Base-by-base conservation (phyloP, 1,140 invertebrate species). In the Mycetomoellerius zeteki region DNA sequence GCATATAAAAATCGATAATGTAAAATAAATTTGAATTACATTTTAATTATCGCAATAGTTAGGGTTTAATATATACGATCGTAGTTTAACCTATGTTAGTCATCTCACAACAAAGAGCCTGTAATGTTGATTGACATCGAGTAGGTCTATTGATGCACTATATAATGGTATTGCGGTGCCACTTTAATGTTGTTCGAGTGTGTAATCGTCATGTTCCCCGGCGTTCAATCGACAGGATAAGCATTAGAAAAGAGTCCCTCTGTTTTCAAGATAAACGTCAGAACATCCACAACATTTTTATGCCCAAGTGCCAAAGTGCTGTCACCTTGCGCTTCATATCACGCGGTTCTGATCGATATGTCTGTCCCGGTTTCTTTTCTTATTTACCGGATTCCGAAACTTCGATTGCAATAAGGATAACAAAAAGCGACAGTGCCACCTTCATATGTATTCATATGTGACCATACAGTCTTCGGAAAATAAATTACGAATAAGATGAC, bases 51-150 rank as follows among this genome's bases (percentile, higher is more conserved):
- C 14, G 27, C 19, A 33, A 73, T 73, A 5, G 4, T 76, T 76
- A 16, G 16, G 0, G n/a, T 12, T 64, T 54, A 80, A 80, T 6
- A 27, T 50, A 24, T 33, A 19, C 24, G 37, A 75, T 24, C n/a
- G 54, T 2, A 21, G 21, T 58, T 76, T 10, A 50, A 52, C 14
- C 50, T 50, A 24, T 33, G 43, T 10, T n/a, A 65, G 37, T 65
- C 14, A 67, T 52, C 14, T 52, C 37, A n/a, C 27, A 33, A 30
- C 6, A 54, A 54, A 78, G 21, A 21, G 43, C 24, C n/a, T 52
- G 65, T 80, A 80, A 80, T 80, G 24, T 67, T 33, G 77, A 80
- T 67, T n/a, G 77, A 80, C 60, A 3, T 54, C 77, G 77, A 80
- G 43, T 67, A 80, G 62, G n/a, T 52, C 43, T 67, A 80, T 67